phyloP scores from a whole-genome alignment of 2,888 invertebrate genomes.

The Sycophila texana region DNA sequence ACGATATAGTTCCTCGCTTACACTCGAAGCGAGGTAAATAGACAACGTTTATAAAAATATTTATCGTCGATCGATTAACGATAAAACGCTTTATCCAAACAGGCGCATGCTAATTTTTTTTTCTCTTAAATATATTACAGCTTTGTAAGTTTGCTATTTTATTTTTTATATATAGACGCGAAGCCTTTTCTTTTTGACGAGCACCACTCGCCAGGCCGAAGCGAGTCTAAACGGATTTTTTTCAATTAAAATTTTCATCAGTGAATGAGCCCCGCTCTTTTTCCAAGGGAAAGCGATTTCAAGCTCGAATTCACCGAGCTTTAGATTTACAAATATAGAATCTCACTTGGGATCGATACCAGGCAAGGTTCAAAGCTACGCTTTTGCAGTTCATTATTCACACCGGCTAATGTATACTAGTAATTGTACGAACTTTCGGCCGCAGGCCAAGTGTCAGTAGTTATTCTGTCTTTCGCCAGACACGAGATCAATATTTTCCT shows the following conservation, averaged over 20 bases:
- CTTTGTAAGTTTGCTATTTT: too few species aligned
- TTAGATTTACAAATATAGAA: constrained; percentile 28
- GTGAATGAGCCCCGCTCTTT: constrained; percentile 11
- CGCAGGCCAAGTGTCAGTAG: neutral
- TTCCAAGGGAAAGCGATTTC: neutral
- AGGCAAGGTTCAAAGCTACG: constrained; percentile 30
- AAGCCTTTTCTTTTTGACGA: neutral
- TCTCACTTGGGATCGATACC: constrained; percentile 11
- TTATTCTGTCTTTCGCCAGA: neutral
- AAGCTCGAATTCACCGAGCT: neutral
- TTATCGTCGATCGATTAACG: too few species aligned
- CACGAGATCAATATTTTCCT: too few species aligned
- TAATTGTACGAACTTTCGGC: neutral
- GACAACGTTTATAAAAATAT: too few species aligned
- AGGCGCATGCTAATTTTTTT: too few species aligned
- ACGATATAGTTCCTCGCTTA: too few species aligned
- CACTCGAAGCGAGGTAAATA: too few species aligned
- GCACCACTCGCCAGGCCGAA: too few species aligned
- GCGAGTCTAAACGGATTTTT: neutral
- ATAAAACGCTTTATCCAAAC: too few species aligned
- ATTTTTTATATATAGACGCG: too few species aligned
- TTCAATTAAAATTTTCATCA: neutral
- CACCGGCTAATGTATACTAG: neutral
- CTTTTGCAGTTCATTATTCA: constrained; percentile 20
- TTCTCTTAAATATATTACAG: too few species aligned